Conservation (phyloP, 2,797 vertebrate species). For the Rallus crepitans region DNA sequence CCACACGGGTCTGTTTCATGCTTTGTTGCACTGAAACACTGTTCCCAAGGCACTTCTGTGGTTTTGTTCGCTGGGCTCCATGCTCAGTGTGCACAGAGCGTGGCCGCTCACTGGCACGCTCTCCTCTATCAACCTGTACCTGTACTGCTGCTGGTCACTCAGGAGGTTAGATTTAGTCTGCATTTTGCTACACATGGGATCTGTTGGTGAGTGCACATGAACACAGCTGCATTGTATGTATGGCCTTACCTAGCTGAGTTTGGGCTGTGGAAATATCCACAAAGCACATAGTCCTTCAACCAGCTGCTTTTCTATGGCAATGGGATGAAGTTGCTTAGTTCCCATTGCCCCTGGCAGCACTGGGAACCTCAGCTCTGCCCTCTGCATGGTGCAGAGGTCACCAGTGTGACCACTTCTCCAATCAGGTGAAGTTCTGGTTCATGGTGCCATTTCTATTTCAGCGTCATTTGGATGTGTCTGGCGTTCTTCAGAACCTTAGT, state of each 20-base stretch:
- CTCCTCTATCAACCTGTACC: not conserved
- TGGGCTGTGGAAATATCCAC: not conserved
- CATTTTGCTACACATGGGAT: constrained; percentile 59
- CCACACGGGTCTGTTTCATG: rapidly evolving
- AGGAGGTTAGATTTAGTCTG: not conserved
- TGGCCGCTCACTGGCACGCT: rapidly evolving
- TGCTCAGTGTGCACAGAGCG: rapidly evolving
- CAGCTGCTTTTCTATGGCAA: not conserved
- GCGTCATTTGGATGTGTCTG: not conserved
- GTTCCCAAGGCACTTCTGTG: not conserved
- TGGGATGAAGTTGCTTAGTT: not conserved
- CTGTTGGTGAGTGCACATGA: constrained; percentile 78
- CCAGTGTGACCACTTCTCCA: not conserved
- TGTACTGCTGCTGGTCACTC: not conserved
- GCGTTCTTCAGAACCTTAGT: not conserved
- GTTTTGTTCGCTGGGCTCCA: not conserved
- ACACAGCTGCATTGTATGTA: constrained; percentile 74
- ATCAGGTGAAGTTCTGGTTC: rapidly evolving
- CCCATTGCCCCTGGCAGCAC: rapidly evolving
- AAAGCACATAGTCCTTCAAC: not conserved
- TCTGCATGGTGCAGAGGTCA: rapidly evolving
- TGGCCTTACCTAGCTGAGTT: not conserved
- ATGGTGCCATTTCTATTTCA: not conserved
- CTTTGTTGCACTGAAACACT: not conserved
- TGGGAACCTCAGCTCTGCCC: not conserved